phyloP scores from a whole-genome alignment of 2,888 invertebrate genomes.

The Mesoligia furuncula region DNA sequence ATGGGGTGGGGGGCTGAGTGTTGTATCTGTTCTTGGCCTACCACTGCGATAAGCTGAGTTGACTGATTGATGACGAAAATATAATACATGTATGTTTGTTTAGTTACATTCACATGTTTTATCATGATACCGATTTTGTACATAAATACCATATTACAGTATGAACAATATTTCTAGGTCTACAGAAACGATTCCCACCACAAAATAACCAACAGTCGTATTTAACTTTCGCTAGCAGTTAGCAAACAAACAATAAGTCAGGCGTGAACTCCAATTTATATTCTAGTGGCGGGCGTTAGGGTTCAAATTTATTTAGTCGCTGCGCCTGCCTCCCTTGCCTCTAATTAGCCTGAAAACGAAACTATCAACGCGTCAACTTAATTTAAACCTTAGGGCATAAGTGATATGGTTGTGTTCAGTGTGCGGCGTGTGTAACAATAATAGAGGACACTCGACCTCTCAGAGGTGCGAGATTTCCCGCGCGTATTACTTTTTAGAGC shows the following conservation, averaged over 20 bases:
- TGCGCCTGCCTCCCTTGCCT: slow-evolving; percentile 75
- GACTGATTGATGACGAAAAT: background rate
- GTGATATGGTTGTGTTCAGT: slow-evolving; percentile 69
- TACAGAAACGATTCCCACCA: slow-evolving; percentile 34
- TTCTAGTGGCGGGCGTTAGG: slow-evolving; percentile 67
- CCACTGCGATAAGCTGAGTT: background rate
- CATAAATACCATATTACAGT: background rate
- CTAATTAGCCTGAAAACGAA: slow-evolving; percentile 89
- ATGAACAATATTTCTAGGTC: background rate
- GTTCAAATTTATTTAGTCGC: slow-evolving; percentile 73
- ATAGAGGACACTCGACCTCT: slow-evolving; percentile 87
- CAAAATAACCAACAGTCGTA: slow-evolving; percentile 62
- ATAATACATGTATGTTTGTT: background rate
- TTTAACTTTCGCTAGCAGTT: slow-evolving; percentile 59
- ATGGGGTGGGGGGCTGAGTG: background rate
- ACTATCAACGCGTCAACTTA: slow-evolving; percentile 63
- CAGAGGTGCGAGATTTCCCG: slow-evolving; percentile 81
- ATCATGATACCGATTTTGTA: background rate
- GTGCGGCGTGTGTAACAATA: slow-evolving; percentile 76
- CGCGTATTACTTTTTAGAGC: slow-evolving; percentile 71
- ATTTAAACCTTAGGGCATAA: slow-evolving; percentile 67
- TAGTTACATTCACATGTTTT: background rate
- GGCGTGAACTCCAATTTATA: slow-evolving; percentile 49
- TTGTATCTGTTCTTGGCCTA: background rate
- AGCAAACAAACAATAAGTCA: slow-evolving; percentile 66